Evolutionary conservation across 2,797 vertebrate genomes (phyloP), one percentile per base, ranked within the genome.

Genomic region (Epinephelus coioides): DNA sequence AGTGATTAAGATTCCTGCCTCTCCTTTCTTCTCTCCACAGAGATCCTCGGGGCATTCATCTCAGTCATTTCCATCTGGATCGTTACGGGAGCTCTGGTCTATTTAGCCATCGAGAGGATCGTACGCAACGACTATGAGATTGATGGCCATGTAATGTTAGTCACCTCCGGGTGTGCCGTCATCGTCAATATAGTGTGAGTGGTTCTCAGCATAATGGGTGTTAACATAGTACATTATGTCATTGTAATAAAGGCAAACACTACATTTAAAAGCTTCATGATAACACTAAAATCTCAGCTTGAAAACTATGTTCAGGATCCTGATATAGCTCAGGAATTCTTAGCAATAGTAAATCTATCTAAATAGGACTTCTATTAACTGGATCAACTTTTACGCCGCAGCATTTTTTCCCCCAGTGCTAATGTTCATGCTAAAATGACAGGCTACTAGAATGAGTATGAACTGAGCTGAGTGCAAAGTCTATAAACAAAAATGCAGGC

Each of bases 31-130:
- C 17, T 23, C 50, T 63, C 75, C 34, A 0, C 94, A 99, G 98
- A 99, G 93, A 98, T 97, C 4, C 94, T 99, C 60, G 98, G 98
- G 1, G 98, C 98, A 0, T 85, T 99, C 89, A 93, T 97, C 80
- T 99, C 98, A 0, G 97, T 97, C 80, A 90, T 99, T 59, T 99
- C 98, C 79, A 99, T 99, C 90, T 99, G 98, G 98, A 95, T 97
- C 0, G 98, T 99, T 54, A 99, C 98, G 0, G 98, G 95, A 0
- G 95, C 94, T 49, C 95, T 99, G 15, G 95, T 99, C 61, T 99
- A 99, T 77, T 95, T 99, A 82, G 98, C 98, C 15, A 94, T 97
- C 0, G 94, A 97, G 76, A 96, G 98, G 84, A 97, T 99, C 46
- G 83, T 98, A 81, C 96, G 94, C 86, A 96, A 97, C 0, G 97